Base-by-base conservation (phyloP, 2,888 invertebrate genomes). In the Endomychus coccineus region DNA sequence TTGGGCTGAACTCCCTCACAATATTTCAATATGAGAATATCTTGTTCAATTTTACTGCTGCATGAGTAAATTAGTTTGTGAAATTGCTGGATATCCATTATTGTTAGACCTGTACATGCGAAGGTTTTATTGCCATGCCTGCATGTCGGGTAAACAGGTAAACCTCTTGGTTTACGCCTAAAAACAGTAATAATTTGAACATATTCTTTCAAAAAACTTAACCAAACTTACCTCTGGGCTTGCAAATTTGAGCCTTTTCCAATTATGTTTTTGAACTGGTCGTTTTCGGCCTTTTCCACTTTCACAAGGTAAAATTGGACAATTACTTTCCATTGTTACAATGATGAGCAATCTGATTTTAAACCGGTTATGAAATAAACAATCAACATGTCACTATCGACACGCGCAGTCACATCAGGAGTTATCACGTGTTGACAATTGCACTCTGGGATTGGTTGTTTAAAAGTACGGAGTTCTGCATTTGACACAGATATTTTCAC, bases 211-310 rank as follows among this genome's bases (percentile, higher is more conserved):
- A 16, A 28, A 15, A 27, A 28, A 28, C 28, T 28, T 10, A 28
- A 28, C 15, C 28, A 15, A 28, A 28, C 28, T 28, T 11, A 28
- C 28, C 28, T n/a, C 16, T 28, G 28, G 28, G 28, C 28, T 15
- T 28, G 16, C 16, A 28, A n/a, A 28, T 15, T 15, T 28, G 10
- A 3, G 15, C 28, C 28, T 28, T 28, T 28, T 28, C 28, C 28
- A 28, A 28, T 28, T 28, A 28, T 28, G 16, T 28, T 28, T 28
- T 28, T 28, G 28, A 28, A 28, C 28, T 28, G 28, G 28, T 28
- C 28, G 16, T 28, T 28, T 28, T 28, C 28, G 28, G 16, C 28
- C 16, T 28, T 15, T 28, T 28, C 28, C 28, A 28, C 28, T 28
- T 15, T 28, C 28, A 28, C 28, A 28, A 16, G 28, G 16, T 28